These are phyloP conservation scores for Hemicentrotus pulcherrimus DNA, from an alignment of 35 echinoderm and acorn worm genomes.

Conservation along the genomic window DNA sequence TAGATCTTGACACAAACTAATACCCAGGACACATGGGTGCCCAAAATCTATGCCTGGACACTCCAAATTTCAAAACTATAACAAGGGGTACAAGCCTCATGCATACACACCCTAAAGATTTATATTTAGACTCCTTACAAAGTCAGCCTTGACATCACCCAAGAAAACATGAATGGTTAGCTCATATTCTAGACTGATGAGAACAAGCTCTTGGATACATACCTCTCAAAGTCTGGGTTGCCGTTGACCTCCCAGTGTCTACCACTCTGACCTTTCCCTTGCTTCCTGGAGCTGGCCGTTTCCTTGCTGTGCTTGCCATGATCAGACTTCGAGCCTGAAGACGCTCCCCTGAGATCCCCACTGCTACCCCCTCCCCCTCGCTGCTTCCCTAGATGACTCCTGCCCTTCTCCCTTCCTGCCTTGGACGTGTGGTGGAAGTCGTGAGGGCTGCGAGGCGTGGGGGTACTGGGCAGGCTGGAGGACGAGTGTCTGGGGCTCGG, in stretches of 20 bases:
- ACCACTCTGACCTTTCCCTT: conserved; percentile 47
- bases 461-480: conserved; percentile 33
- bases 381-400: neutral
- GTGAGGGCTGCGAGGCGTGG: conserved; percentile 18
- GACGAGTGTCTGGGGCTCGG: conserved; percentile 36
- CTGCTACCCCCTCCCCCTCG: neutral
- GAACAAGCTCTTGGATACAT: neutral
- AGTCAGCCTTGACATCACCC: too few species aligned
- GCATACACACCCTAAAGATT: too few species aligned
- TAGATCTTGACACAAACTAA: too few species aligned
- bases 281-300: conserved; percentile 55
- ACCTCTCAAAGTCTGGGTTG: conserved; percentile 41
- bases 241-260: conserved; percentile 46
- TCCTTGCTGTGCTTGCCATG: conserved; percentile 68
- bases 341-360: conserved; percentile 15
- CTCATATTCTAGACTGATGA: neutral
- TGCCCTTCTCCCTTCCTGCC: conserved; percentile 20
- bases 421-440: conserved; percentile 40
- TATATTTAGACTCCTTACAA: too few species aligned
- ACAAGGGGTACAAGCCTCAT: too few species aligned
- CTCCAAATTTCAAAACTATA: too few species aligned
- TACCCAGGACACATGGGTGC: too few species aligned
- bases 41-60: too few species aligned
- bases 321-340: neutral
- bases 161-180: neutral